A percentile compares a stretch with the other conserved stretches of the same genome.
phyloP scores from a whole-genome alignment of 2,797 vertebrate species.

The Amniataba percoides region DNA sequence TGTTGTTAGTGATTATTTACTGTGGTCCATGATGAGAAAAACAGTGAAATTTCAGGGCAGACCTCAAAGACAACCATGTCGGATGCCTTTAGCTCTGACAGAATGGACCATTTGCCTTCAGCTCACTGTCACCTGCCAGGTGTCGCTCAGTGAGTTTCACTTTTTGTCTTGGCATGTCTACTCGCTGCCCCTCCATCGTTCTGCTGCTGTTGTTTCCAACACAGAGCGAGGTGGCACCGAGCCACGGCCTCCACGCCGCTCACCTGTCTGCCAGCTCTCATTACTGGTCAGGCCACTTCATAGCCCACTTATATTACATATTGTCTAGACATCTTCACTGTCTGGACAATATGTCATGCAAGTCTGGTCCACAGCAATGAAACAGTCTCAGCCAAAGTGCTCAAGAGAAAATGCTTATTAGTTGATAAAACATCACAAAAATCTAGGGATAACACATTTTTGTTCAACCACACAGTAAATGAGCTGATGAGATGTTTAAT shows the following conservation, averaged over 20 bases:
- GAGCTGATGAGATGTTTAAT: not conserved
- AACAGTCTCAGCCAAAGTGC: not conserved
- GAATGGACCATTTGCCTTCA: not conserved
- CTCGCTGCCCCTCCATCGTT: not conserved
- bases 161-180: slow-evolving; percentile 5
- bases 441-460: not conserved
- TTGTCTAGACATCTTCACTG: slow-evolving; percentile 57
- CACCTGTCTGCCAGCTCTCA: slow-evolving; percentile 59
- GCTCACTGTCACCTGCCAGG: slow-evolving; percentile 7
- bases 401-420: not conserved
- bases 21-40: not conserved
- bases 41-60: not conserved
- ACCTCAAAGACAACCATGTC: not conserved
- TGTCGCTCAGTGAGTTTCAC: slow-evolving; percentile 4
- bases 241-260: slow-evolving; percentile 24
- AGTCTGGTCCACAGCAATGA: not conserved
- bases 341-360: slow-evolving; percentile 48
- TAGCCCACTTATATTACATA: slow-evolving; percentile 58
- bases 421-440: not conserved
- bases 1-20: not conserved
- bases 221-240: slow-evolving; percentile 18
- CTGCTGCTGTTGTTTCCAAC: slow-evolving; percentile 18
- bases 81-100: not conserved
- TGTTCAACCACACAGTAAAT: not conserved
- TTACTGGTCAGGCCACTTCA: slow-evolving; percentile 60